Evolutionary conservation across 1,140 invertebrate genomes (phyloP), one percentile per base, ranked within the genome.

Genomic region (Trypoxylus dichotomus): DNA sequence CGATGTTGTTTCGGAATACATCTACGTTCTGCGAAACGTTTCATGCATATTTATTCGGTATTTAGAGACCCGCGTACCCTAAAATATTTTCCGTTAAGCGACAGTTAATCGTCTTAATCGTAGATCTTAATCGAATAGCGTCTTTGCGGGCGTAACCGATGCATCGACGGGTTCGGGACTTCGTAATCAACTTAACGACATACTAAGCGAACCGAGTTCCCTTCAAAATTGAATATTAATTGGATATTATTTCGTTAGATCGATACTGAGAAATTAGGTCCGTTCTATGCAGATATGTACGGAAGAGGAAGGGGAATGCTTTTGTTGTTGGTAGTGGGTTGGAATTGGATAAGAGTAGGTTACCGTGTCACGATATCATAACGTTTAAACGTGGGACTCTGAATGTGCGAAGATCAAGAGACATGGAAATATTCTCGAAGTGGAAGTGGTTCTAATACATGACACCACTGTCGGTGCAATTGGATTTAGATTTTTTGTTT

Each of bases 221-320:
- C 60, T 68, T 68, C 60, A 68, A 68, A 68, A 68, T 68, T 68
- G 60, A 68, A 68, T 68, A 68, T 68, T 68, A 68, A 68, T 68
- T 68, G 60, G 24, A 68, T 24, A 68, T 68, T 68, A 68, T 68
- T 24, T 13, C 15, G 60, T 68, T 68, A 68, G 24, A 68, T 68
- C 60, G 60, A 68, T 68, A 58, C 47, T 1, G 47, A 13, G 47
- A 58, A 58, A 58, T 13, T 58, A 19, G 15, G 21, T 58, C 47
- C 15, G 7, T 58, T 58, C 15, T 19, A 58, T n/a, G 47, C 7
- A 1, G 0, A 58, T 58, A 13, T 58, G 19, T 54, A 54, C 15
- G 47, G 19, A 54, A 15, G 19, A 15, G 15, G 47, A 15, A 13
- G n/a, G 47, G 47, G 19, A n/a, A 54, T 54, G 47, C 32, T 37